Percentiles rank a stretch among this genome's conserved stretches.
Conservation (phyloP, 1,140 invertebrate genomes). For the Hyles vespertilio region DNA sequence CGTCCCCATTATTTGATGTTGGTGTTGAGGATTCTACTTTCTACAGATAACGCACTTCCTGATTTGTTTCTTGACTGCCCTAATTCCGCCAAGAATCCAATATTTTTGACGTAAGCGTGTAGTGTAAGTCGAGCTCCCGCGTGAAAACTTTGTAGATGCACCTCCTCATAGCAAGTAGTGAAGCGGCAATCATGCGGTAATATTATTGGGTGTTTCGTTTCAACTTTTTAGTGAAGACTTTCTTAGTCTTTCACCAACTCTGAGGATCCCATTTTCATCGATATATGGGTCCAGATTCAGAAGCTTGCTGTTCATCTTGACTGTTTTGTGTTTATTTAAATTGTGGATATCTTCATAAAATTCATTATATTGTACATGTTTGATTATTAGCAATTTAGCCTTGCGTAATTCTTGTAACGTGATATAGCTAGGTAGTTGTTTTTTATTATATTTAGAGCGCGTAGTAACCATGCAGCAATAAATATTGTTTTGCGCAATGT, state of each 20-base stretch:
- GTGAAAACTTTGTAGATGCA: slow-evolving; percentile 28
- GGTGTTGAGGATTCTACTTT: slow-evolving; percentile 13
- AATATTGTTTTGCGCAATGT: slow-evolving; percentile 5
- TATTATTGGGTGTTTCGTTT: slow-evolving; percentile 21
- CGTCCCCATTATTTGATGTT: slow-evolving; percentile 34
- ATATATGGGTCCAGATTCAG: slow-evolving; percentile 14
- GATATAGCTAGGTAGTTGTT: no score
- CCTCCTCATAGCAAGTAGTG: slow-evolving; percentile 25
- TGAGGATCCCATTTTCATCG: slow-evolving; percentile 12
- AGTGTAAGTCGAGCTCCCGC: slow-evolving; percentile 28
- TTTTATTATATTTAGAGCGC: neutral
- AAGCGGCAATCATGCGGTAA: slow-evolving; percentile 17
- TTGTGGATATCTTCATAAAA: slow-evolving; percentile 11
- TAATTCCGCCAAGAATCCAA: slow-evolving; percentile 28
- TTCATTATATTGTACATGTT: slow-evolving; percentile 12
- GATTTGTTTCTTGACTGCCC: slow-evolving; percentile 11
- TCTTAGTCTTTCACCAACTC: slow-evolving; percentile 33
- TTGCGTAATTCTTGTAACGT: no score
- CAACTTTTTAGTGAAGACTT: slow-evolving; percentile 3
- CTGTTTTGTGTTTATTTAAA: neutral
- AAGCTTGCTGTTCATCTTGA: slow-evolving; percentile 9
- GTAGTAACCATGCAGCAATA: slow-evolving; percentile 14
- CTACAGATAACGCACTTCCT: slow-evolving; percentile 23
- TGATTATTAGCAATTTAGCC: slow-evolving; percentile 2
- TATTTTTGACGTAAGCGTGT: slow-evolving; percentile 26